These are phyloP conservation scores for Drosophila lutescens DNA, from an alignment of 2,888 invertebrate genomes.

Conservation along the genomic window DNA sequence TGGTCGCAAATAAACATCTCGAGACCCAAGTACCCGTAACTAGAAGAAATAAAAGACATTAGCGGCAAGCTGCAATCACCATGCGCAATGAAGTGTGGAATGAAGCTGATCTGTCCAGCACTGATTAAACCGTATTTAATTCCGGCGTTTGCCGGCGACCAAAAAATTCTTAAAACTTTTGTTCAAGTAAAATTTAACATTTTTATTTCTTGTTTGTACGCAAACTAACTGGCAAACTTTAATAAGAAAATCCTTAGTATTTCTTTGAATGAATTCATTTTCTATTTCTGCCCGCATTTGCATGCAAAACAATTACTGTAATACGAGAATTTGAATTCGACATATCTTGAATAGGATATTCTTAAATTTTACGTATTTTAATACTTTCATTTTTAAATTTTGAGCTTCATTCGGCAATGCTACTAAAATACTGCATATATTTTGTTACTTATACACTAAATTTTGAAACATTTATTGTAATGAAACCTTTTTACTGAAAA, in stretches of 20 bases:
- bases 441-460: too few relatives aligned
- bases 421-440: too few relatives aligned
- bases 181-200: too few relatives aligned
- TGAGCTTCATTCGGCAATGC: too few relatives aligned
- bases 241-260: slow-evolving; percentile 77
- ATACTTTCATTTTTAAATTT: too few relatives aligned
- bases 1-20: slow-evolving; percentile 11
- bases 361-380: background rate
- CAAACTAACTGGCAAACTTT: slow-evolving; percentile 66
- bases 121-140: slow-evolving; percentile 70
- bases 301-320: too few relatives aligned
- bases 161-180: slow-evolving; percentile 71
- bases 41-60: slow-evolving; percentile 5
- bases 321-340: too few relatives aligned
- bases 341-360: background rate
- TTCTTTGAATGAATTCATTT: slow-evolving; percentile 78
- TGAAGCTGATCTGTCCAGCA: slow-evolving; percentile 46
- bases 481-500: too few relatives aligned
- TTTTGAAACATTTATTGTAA: too few relatives aligned
- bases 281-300: slow-evolving; percentile 70
- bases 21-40: background rate
- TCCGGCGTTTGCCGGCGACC: slow-evolving; percentile 46
- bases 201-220: slow-evolving; percentile 74
- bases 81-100: slow-evolving; percentile 32
- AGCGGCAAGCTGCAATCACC: slow-evolving; percentile 27